Conservation (phyloP, 2,113 vertebrate genomes). For the Ochotona princeps region DNA sequence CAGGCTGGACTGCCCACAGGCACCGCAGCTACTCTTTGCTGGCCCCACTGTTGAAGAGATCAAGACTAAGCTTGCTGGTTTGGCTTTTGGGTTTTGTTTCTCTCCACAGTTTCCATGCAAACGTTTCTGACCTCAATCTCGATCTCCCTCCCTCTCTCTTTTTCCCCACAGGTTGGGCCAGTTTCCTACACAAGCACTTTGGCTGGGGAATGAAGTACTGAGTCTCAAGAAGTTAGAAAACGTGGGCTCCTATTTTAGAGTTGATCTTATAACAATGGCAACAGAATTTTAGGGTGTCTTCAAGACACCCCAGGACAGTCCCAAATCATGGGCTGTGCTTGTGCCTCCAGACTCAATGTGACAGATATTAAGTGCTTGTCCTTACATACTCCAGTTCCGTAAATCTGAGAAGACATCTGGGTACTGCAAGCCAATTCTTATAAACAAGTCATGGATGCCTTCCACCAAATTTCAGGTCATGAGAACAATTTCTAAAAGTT, state of each 20-base stretch:
- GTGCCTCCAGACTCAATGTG: background rate
- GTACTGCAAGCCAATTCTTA: background rate
- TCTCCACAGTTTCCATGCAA: background rate
- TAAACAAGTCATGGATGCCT: background rate
- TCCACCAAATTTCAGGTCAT: conserved; percentile 13
- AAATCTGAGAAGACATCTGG: background rate
- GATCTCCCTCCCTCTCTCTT: background rate
- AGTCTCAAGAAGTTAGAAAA: conserved; percentile 30
- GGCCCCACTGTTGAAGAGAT: too few species aligned
- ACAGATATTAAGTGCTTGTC: too few species aligned
- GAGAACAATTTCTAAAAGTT: background rate
- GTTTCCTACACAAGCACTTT: background rate
- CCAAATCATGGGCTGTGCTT: background rate
- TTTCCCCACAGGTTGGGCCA: background rate
- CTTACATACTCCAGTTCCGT: background rate
- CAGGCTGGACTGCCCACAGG: too few species aligned
- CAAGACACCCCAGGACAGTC: background rate
- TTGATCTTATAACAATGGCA: background rate
- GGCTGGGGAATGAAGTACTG: background rate
- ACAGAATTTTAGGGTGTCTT: background rate
- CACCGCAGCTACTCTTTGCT: too few species aligned
- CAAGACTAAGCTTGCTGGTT: background rate
- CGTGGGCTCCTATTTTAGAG: background rate
- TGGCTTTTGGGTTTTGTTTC: background rate
- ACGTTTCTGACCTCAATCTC: background rate